phyloP scores from a whole-genome alignment of 2,113 vertebrate species.

The Eonycteris spelaea region DNA sequence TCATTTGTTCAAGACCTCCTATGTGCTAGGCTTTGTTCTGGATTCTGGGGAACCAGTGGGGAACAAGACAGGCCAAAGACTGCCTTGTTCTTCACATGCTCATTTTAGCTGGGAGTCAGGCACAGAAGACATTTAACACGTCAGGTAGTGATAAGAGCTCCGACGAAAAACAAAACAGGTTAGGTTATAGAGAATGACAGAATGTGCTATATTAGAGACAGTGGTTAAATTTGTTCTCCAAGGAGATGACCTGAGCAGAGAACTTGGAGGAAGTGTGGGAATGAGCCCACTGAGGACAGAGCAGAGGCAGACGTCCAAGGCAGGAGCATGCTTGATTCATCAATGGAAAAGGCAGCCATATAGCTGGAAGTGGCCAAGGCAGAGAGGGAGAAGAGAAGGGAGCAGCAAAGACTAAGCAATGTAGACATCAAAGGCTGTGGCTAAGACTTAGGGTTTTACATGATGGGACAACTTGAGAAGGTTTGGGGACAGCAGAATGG shows the following conservation, averaged over 20 bases:
- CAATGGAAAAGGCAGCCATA: background rate
- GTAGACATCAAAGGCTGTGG: background rate
- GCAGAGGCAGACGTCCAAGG: background rate
- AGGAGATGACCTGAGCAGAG: background rate
- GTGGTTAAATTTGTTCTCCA: background rate
- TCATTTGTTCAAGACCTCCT: background rate
- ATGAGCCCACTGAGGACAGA: background rate
- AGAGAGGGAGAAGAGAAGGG: background rate
- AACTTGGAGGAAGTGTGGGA: background rate
- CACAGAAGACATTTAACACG: background rate
- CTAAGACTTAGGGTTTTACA: background rate
- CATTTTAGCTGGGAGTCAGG: background rate
- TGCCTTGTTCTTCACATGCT: background rate
- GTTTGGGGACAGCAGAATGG: background rate
- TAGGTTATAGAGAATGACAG: background rate
- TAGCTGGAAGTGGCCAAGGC: background rate
- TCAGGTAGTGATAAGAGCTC: background rate
- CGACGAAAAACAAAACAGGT: background rate
- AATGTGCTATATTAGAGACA: background rate
- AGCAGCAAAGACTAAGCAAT: background rate
- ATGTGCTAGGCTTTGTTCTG: background rate
- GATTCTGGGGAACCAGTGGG: background rate
- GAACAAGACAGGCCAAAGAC: background rate
- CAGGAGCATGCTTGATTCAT: background rate
- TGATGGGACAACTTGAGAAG: background rate